These are phyloP conservation scores for Mythimna lalbum DNA, from an alignment of 2,888 invertebrate genomes.

Conservation along the genomic window DNA sequence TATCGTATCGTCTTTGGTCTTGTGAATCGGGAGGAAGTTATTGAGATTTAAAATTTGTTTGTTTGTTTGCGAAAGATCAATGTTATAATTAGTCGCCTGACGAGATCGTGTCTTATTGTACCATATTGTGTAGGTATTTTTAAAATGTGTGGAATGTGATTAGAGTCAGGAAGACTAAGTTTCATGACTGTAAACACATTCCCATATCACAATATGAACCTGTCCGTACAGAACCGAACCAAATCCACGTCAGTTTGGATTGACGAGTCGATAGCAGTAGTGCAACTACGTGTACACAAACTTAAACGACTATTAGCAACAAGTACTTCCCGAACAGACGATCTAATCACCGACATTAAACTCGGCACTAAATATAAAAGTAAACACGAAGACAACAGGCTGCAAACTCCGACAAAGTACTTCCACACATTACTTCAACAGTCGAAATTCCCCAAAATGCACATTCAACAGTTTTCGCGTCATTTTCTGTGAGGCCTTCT, in stretches of 20 bases:
- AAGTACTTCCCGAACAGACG: slow-evolving; percentile 15
- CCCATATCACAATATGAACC: neutral
- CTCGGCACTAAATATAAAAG: slow-evolving; percentile 46
- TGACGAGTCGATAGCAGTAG: neutral
- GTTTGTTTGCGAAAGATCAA: slow-evolving; percentile 28
- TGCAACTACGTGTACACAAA: neutral
- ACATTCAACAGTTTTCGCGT: slow-evolving; percentile 74
- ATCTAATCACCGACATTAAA: slow-evolving; percentile 5
- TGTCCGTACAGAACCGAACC: neutral
- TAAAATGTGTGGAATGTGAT: too few relatives aligned
- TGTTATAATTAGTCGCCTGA: slow-evolving; percentile 2
- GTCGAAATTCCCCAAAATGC: slow-evolving; percentile 68
- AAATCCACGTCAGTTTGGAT: neutral
- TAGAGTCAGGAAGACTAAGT: too few relatives aligned
- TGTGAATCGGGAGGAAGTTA: slow-evolving; percentile 23
- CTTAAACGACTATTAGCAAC: slow-evolving; percentile 7
- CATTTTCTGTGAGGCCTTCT: slow-evolving; percentile 69
- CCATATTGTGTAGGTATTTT: neutral
- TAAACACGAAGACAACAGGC: slow-evolving; percentile 44
- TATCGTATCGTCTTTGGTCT: slow-evolving; percentile 29
- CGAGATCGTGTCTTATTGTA: neutral
- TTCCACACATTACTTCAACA: slow-evolving; percentile 51
- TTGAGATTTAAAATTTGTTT: slow-evolving; percentile 29
- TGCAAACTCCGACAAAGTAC: slow-evolving; percentile 47
- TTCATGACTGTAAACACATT: too few relatives aligned